Evolutionary conservation across 2,113 vertebrate species (phyloP).

Genomic region (Oryzias woworae): DNA sequence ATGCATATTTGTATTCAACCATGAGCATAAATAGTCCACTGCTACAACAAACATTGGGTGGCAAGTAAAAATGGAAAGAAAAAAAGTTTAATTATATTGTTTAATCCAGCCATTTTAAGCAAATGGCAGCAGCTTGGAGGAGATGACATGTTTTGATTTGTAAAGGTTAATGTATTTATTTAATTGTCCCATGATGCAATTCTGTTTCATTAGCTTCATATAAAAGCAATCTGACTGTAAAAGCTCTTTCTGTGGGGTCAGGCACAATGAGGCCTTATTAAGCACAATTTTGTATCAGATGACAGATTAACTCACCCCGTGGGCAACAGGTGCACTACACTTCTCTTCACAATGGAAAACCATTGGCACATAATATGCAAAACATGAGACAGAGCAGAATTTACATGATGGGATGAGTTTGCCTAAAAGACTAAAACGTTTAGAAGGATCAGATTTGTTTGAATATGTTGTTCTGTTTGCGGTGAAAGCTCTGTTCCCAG

Average conservation of each 20-base stretch:
- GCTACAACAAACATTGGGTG: conserved; percentile 17
- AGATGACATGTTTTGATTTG: conserved; percentile 50
- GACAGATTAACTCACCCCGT: conserved; percentile 38
- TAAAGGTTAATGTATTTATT: conserved; percentile 70
- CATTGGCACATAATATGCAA: conserved; percentile 11
- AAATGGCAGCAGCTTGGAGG: conserved; percentile 31
- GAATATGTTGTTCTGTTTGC: too few relatives aligned
- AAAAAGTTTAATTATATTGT: conserved; percentile 25
- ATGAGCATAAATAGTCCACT: conserved; percentile 15
- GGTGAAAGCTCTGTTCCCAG: too few relatives aligned
- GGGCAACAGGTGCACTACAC: conserved; percentile 37
- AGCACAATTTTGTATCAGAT: conserved; percentile 43
- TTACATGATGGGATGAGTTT: not conserved
- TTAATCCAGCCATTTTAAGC: conserved; percentile 37
- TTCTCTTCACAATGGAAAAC: conserved; percentile 3
- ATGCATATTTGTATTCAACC: conserved; percentile 2
- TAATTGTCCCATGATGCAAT: conserved; percentile 51
- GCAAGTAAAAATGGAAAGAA: conserved; percentile 4
- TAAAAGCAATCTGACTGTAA: conserved; percentile 54
- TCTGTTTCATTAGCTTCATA: conserved; percentile 46
- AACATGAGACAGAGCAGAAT: conserved; percentile 5
- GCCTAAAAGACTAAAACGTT: not conserved
- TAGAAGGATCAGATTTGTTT: too few relatives aligned
- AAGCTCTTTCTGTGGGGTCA: conserved; percentile 25
- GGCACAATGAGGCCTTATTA: conserved; percentile 22